Percentiles rank a stretch among this genome's conserved stretches.
Conservation (phyloP, 1,140 invertebrate species). For the Hylaeus volcanicus region DNA sequence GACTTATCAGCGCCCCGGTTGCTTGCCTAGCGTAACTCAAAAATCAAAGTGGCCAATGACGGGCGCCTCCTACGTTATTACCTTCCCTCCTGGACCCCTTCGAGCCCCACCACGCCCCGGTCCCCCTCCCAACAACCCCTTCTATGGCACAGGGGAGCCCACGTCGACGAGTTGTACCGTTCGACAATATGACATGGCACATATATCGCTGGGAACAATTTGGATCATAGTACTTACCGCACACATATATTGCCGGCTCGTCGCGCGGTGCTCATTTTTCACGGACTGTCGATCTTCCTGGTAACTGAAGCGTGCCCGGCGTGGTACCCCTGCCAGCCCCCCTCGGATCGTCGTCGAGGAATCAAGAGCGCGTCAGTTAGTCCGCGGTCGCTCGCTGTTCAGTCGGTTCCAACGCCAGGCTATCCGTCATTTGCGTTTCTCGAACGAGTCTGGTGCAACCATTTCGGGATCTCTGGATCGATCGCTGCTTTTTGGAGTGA, state of each 20-base stretch:
- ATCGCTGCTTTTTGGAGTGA: too few relatives aligned
- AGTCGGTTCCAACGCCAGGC: constrained; percentile 61
- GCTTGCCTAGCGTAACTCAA: constrained; percentile 55
- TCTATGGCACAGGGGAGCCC: neutral
- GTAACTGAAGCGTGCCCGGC: constrained; percentile 78
- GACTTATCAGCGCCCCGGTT: constrained; percentile 45
- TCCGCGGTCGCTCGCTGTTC: constrained; percentile 74
- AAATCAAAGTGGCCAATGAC: constrained; percentile 4
- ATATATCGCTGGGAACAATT: constrained; percentile 59
- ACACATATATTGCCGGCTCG: constrained; percentile 72
- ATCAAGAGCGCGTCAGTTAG: constrained; percentile 77
- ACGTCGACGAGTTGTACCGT: constrained; percentile 37
- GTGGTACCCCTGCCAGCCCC: constrained; percentile 67
- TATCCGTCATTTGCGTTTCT: constrained; percentile 28
- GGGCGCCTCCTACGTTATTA: neutral
- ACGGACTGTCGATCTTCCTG: constrained; percentile 78
- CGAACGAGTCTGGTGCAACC: neutral
- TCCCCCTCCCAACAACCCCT: neutral
- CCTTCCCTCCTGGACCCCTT: neutral
- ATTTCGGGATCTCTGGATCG: neutral
- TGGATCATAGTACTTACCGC: constrained; percentile 73
- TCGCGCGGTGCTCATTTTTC: constrained; percentile 74
- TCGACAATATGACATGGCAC: constrained; percentile 48
- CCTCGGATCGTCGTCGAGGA: constrained; percentile 67
- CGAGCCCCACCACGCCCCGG: too few relatives aligned